These are phyloP conservation scores for Coelopa frigida DNA, from an alignment of 1,140 invertebrate species.

Conservation along the genomic window DNA sequence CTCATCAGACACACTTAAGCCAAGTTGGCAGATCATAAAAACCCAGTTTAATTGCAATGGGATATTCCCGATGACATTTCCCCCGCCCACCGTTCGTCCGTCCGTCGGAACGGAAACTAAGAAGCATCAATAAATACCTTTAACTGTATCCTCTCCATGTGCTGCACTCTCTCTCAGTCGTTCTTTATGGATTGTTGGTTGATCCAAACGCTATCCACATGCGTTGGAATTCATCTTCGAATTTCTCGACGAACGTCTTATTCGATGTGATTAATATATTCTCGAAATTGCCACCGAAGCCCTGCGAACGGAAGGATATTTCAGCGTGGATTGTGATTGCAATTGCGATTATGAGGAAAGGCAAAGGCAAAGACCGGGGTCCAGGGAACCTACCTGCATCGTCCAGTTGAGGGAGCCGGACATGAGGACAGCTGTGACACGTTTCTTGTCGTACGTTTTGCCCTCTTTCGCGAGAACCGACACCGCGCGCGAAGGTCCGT, in stretches of 20 bases:
- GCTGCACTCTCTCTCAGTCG: neutral
- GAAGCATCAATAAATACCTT: too few species aligned
- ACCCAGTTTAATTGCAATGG: too few species aligned
- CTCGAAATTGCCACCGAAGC: slow-evolving; percentile 31
- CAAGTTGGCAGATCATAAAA: too few species aligned
- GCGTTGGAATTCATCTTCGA: slow-evolving; percentile 26
- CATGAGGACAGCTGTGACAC: slow-evolving; percentile 10
- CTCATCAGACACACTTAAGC: too few species aligned
- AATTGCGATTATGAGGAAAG: neutral
- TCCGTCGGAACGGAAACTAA: too few species aligned
- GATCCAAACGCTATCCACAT: slow-evolving; percentile 25
- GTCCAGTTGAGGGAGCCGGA: slow-evolving; percentile 36
- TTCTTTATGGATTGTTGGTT: neutral
- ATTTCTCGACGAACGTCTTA: slow-evolving; percentile 1
- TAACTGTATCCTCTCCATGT: too few species aligned
- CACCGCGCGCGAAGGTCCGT: slow-evolving; percentile 16
- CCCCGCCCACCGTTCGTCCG: too few species aligned
- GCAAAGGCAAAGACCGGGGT: neutral
- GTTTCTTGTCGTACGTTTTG: neutral
- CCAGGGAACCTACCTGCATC: slow-evolving; percentile 7
- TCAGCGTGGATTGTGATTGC: too few species aligned
- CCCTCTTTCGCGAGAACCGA: neutral
- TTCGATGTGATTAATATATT: slow-evolving; percentile 24
- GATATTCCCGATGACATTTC: too few species aligned
- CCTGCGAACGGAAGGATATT: slow-evolving; percentile 9